Evolutionary conservation across 2,888 invertebrate genomes (phyloP), one percentile per base, ranked within the genome.

Genomic region (Alentia gelatinosa): DNA sequence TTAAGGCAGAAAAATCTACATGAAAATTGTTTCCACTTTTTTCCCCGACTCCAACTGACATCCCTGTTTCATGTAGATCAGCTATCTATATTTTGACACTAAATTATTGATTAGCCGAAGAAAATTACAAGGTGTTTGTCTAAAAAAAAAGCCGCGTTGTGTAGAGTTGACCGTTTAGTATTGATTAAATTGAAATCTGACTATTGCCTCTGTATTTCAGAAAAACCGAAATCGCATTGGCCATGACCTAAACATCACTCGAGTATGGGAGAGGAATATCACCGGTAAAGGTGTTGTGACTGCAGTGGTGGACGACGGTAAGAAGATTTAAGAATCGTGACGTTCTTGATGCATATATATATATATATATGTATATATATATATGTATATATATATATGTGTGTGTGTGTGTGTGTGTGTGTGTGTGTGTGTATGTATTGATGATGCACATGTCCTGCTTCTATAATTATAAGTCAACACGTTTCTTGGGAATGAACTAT

Each of bases 221-320:
- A 90, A 92, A 5, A 95, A 95, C 90, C 33, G 75, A 19, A n/a
- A 68, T n/a, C 84, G 92, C 9, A 33, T 50, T 0, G 92, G 92
- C 0, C 94, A 94, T 94, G 96, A 96, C 91, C 94, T 96, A 86
- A 96, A 96, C 92, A 95, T 96, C 40, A 95, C 94, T 0, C 95
- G 94, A 9, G 95, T 96, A 5, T 96, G 95, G 96, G 92, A 92
- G 74, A 91, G 91, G 19, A 94, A 94, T 63, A 92, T 95, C 35
- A 95, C 95, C 23, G 96, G 96, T 0, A 83, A 89, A 37, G 95
- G 95, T 12, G 94, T 96, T 40, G 95, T 95, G 5, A 95, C 95
- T 0, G 94, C 95, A 91, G 95, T 96, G 0, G 94, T 96, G 15
- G 96, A 96, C 93, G 96, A 96, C 93, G 96, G 96, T 94, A 84